Evolutionary conservation across 2,888 invertebrate species (phyloP).

Genomic region (Cosmopolites sordidus): DNA sequence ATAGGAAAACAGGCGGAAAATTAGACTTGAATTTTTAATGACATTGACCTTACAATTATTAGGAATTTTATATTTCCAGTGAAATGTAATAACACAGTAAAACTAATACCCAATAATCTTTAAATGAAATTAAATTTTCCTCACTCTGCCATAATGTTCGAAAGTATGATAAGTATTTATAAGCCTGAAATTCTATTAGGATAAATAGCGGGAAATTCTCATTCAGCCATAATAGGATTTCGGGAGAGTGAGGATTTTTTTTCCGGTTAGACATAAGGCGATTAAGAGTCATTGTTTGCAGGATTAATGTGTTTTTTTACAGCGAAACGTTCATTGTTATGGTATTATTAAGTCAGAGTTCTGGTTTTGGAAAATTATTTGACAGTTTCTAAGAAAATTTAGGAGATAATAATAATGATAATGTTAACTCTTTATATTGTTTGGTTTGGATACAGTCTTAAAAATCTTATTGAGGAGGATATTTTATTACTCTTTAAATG

Average conservation of each 20-base stretch:
- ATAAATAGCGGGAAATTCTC: background rate
- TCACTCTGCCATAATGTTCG: background rate
- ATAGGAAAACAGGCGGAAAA: too few relatives aligned
- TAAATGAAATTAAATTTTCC: background rate
- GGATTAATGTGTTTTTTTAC: constrained; percentile 1
- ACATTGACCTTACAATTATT: too few relatives aligned
- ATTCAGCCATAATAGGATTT: constrained; percentile 1
- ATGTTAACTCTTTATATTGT: too few relatives aligned
- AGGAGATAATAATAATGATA: too few relatives aligned
- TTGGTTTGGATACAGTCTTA: too few relatives aligned
- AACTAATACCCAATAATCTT: too few relatives aligned
- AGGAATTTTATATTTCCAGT: too few relatives aligned
- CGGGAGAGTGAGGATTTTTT: background rate
- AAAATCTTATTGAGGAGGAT: too few relatives aligned
- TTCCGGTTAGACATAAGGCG: background rate
- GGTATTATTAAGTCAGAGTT: background rate
- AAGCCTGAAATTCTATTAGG: background rate
- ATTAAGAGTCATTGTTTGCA: background rate
- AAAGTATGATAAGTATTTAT: background rate
- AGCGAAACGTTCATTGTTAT: background rate
- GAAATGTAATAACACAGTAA: too few relatives aligned
- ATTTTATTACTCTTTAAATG: too few relatives aligned
- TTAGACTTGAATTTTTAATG: too few relatives aligned
- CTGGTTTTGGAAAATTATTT: background rate
- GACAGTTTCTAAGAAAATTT: too few relatives aligned